Conservation (phyloP, 2,888 invertebrate species). For the Rhynchonema sp. region DNA sequence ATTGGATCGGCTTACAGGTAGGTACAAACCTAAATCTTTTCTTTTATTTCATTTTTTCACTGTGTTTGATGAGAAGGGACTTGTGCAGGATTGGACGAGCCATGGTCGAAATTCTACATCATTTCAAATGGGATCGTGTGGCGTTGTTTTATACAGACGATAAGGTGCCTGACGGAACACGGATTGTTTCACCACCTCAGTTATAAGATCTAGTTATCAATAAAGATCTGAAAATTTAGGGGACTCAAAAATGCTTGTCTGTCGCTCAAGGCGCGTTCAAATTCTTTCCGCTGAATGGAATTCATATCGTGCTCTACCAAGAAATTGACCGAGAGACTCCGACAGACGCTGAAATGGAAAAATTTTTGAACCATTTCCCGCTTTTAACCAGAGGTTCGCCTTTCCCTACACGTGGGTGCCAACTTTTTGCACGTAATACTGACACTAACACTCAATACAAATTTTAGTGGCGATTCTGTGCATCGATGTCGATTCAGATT, state of each 20-base stretch:
- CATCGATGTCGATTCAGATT: slow-evolving; percentile 4
- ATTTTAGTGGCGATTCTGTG: slow-evolving; percentile 4
- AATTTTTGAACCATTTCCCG: slow-evolving; percentile 4
- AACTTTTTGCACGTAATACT: too few species aligned
- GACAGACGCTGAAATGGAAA: slow-evolving; percentile 5
- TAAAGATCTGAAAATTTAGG: not conserved
- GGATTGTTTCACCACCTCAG: not conserved
- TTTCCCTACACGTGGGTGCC: too few species aligned
- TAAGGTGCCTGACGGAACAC: slow-evolving; percentile 3
- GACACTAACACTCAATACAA: too few species aligned
- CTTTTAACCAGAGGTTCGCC: slow-evolving; percentile 1
- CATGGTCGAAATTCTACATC: slow-evolving; percentile 11
- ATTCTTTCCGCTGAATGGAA: not conserved
- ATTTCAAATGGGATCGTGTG: slow-evolving; percentile 14
- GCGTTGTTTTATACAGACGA: slow-evolving; percentile 14
- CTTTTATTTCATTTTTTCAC: too few species aligned
- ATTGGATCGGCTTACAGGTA: not conserved
- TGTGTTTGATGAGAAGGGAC: too few species aligned
- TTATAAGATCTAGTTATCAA: not conserved
- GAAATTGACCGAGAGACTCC: slow-evolving; percentile 5
- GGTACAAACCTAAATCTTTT: too few species aligned
- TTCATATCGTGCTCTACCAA: slow-evolving; percentile 5
- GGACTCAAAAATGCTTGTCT: not conserved
- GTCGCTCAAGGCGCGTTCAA: slow-evolving; percentile 1
- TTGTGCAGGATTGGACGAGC: slow-evolving; percentile 10